Conservation (phyloP, 2,113 vertebrate genomes). For the Scophthalmus maximus region DNA sequence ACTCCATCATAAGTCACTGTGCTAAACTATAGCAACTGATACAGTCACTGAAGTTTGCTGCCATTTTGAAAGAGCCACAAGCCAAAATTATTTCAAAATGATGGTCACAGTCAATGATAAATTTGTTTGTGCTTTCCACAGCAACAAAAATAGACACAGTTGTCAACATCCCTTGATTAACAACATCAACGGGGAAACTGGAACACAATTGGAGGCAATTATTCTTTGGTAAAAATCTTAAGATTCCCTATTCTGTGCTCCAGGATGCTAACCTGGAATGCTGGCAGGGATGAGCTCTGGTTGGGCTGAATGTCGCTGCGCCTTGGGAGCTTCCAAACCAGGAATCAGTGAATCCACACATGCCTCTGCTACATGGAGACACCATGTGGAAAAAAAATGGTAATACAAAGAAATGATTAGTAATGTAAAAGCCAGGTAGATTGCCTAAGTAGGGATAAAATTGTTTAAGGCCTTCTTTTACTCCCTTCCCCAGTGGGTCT, state of each 20-base stretch:
- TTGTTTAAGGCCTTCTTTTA: neutral
- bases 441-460: neutral
- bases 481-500: neutral
- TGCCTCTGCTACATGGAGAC: constrained; percentile 64
- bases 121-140: neutral
- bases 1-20: neutral
- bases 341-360: constrained; percentile 93
- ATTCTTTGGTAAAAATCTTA: neutral
- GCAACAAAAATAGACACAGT: neutral
- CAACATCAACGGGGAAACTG: neutral
- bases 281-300: constrained; percentile 85
- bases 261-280: constrained; percentile 89
- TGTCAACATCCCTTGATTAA: neutral
- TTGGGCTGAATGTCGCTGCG: constrained; percentile 86
- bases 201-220: neutral
- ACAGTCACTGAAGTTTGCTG: neutral
- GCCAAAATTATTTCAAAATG: neutral
- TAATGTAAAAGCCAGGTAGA: constrained; percentile 11
- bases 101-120: neutral
- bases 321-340: constrained; percentile 89
- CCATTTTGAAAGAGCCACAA: neutral
- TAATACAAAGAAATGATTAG: constrained; percentile 6
- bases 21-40: neutral
- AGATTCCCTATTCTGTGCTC: constrained; percentile 4
- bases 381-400: constrained; percentile 23